Percentiles rank a stretch among this genome's conserved stretches.
These are phyloP conservation scores for Phenganax subtilis DNA, from an alignment of 92 coral and sea anemone genomes.

Conservation along the genomic window DNA sequence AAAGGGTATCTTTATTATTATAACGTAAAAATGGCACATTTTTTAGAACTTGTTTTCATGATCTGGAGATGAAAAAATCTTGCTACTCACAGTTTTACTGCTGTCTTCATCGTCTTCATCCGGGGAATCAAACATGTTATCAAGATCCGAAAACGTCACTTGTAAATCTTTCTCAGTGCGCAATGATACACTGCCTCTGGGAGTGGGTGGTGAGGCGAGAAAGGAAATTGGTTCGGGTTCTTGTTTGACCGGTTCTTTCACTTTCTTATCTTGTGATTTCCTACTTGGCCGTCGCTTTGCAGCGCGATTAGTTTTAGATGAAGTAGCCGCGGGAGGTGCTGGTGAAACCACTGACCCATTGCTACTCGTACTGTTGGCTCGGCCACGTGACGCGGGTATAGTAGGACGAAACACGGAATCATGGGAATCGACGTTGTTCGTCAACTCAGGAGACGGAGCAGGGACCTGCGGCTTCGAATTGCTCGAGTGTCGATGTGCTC, in stretches of 20 bases:
- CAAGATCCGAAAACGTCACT: slow-evolving; percentile 81
- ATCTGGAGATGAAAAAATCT: not conserved
- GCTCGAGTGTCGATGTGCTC: slow-evolving; percentile 73
- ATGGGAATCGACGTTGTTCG: slow-evolving; percentile 65
- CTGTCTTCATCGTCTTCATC: slow-evolving; percentile 74
- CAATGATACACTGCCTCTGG: slow-evolving; percentile 59
- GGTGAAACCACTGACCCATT: slow-evolving; percentile 75
- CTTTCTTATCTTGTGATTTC: slow-evolving; percentile 61
- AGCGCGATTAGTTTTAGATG: slow-evolving; percentile 57
- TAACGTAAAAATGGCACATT: no score
- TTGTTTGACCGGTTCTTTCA: slow-evolving; percentile 22
- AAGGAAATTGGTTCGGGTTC: slow-evolving; percentile 17
- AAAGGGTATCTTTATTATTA: no score
- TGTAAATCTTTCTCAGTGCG: slow-evolving; percentile 89
- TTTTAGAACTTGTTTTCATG: no score
- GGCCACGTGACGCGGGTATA: slow-evolving; percentile 63
- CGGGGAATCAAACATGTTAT: slow-evolving; percentile 81
- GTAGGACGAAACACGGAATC: slow-evolving; percentile 58
- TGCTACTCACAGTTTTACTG: slow-evolving; percentile 16
- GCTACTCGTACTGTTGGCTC: slow-evolving; percentile 64
- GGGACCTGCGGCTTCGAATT: slow-evolving; percentile 70
- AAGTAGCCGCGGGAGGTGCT: slow-evolving; percentile 52
- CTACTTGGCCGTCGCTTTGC: slow-evolving; percentile 59
- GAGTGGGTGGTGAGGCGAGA: slow-evolving; percentile 77
- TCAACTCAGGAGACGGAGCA: slow-evolving; percentile 62